Evolutionary conservation across 2,888 invertebrate genomes (phyloP).

Genomic region (Hecatera dysodea): DNA sequence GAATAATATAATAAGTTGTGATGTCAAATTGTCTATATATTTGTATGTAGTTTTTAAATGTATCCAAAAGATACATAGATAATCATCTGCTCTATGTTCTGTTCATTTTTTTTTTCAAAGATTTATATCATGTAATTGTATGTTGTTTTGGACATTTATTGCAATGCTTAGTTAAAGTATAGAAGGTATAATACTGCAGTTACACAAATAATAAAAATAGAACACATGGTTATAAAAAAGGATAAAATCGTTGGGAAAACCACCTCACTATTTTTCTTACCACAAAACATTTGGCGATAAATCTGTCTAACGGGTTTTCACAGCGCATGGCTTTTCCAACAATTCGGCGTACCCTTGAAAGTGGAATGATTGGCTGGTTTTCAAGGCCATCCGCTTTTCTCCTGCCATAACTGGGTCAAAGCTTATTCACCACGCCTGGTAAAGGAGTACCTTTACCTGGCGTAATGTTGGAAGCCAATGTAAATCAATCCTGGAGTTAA

Average conservation of each 20-base stretch:
- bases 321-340: conserved; percentile 37
- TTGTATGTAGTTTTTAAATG: background rate
- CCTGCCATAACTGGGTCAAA: conserved; percentile 40
- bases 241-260: background rate
- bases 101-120: background rate
- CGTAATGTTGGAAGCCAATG: conserved; percentile 15
- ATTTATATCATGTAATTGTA: background rate
- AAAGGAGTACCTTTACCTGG: conserved; percentile 23
- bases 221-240: background rate
- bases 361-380: conserved; percentile 48
- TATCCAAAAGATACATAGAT: background rate
- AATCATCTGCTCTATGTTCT: background rate
- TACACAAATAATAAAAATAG: background rate
- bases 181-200: background rate
- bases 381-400: conserved; percentile 32
- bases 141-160: background rate
- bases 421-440: conserved; percentile 31
- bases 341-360: conserved; percentile 35
- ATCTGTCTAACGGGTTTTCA: conserved; percentile 11
- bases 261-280: background rate
- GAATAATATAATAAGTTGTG: background rate
- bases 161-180: background rate
- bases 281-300: conserved; percentile 21
- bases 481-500: conserved; percentile 47
- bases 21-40: background rate